phyloP scores from a whole-genome alignment of 1,140 invertebrate genomes.

The Camponotus pennsylvanicus region DNA sequence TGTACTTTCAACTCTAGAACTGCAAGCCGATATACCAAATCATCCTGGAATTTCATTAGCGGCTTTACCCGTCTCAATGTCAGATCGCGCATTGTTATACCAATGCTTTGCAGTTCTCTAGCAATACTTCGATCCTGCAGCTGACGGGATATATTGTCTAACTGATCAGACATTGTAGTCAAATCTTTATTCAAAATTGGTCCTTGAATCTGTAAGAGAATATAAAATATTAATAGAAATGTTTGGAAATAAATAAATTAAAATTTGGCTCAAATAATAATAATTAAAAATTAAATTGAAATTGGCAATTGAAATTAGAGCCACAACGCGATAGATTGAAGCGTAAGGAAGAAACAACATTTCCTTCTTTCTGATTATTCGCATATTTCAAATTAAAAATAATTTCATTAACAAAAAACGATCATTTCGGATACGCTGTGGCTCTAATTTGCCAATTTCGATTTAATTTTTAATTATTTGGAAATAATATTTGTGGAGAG shows the following conservation, averaged over 20 bases:
- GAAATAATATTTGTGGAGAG: not conserved
- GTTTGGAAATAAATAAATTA: not conserved
- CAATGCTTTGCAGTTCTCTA: constrained; percentile 89
- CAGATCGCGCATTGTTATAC: constrained; percentile 88
- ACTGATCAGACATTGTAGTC: constrained; percentile 90
- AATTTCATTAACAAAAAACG: too few species aligned
- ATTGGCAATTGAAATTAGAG: too few species aligned
- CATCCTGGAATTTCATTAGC: constrained; percentile 90
- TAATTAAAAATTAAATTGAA: too few species aligned
- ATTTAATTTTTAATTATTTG: too few species aligned
- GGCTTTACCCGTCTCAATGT: constrained; percentile 89
- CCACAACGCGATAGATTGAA: too few species aligned
- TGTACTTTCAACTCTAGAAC: constrained; percentile 90
- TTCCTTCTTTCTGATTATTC: too few species aligned
- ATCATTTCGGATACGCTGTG: too few species aligned
- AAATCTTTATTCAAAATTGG: constrained; percentile 91
- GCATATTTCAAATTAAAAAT: too few species aligned
- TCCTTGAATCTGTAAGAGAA: constrained; percentile 84
- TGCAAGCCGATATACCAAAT: constrained; percentile 91
- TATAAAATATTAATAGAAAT: not conserved
- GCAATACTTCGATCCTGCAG: constrained; percentile 89
- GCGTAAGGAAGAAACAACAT: too few species aligned
- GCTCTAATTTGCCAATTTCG: too few species aligned
- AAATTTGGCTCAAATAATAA: too few species aligned
- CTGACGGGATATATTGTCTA: constrained; percentile 91